Evolutionary conservation across 2,797 vertebrate species (phyloP).

Genomic region (Centropyge bicolor): DNA sequence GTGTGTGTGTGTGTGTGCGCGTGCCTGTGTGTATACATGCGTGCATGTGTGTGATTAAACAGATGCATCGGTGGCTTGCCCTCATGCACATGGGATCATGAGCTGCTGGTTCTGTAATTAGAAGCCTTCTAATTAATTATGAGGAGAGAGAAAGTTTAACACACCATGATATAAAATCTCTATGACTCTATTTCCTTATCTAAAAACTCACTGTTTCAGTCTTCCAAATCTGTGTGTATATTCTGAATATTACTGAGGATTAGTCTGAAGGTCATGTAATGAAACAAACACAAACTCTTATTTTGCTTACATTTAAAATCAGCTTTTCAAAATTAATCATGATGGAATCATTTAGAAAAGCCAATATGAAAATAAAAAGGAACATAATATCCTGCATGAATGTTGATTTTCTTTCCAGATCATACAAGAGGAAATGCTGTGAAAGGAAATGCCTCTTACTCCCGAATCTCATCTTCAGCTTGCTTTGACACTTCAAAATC

Average conservation of each 20-base stretch:
- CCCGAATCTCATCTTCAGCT: neutral
- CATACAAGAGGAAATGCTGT: neutral
- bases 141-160: neutral
- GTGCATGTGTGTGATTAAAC: conserved; percentile 32
- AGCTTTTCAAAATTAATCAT: neutral
- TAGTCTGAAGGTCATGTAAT: neutral
- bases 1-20: conserved; percentile 23
- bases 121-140: conserved; percentile 47
- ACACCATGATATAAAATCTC: too few relatives aligned
- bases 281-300: neutral
- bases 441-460: neutral
- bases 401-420: neutral
- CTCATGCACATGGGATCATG: conserved; percentile 24
- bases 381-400: neutral
- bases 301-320: neutral
- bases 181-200: neutral
- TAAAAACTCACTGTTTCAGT: neutral
- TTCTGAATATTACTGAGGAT: neutral
- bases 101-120: conserved; percentile 46
- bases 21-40: conserved; percentile 18
- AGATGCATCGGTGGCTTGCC: conserved; percentile 12
- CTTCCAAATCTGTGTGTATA: neutral
- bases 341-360: neutral
- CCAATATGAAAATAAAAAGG: neutral
- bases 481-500: conserved; percentile 1